Evolutionary conservation across 1,140 invertebrate species (phyloP).

Genomic region (Ephestia elutella): DNA sequence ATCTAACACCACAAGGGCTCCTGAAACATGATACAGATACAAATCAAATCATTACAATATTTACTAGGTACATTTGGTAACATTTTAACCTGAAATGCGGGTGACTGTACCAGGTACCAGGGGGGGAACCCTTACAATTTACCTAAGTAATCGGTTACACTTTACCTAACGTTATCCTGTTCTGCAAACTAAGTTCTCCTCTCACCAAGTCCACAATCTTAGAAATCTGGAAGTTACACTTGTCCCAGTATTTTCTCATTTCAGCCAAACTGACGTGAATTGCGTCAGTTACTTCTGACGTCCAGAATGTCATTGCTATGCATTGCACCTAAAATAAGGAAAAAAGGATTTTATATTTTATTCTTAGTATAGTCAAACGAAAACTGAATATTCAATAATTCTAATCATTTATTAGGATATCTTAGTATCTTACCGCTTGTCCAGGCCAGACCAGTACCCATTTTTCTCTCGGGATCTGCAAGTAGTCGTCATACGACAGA

Average conservation of each 20-base stretch:
- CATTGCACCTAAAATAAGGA: constrained; percentile 79
- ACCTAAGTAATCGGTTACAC: no score
- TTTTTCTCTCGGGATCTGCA: constrained; percentile 77
- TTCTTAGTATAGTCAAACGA: no score
- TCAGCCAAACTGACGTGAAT: constrained; percentile 76
- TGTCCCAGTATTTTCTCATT: constrained; percentile 75
- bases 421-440: constrained; percentile 77
- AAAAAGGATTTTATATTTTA: background rate
- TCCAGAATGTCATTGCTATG: constrained; percentile 93
- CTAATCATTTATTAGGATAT: no score
- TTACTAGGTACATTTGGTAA: no score
- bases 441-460: constrained; percentile 94
- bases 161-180: constrained; percentile 90
- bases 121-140: no score
- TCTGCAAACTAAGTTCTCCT: constrained; percentile 89
- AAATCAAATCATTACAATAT: no score
- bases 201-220: constrained; percentile 91
- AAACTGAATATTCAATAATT: no score
- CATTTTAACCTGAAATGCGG: no score
- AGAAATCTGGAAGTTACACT: constrained; percentile 81
- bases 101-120: no score
- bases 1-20: constrained; percentile 92
- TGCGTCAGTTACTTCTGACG: constrained; percentile 85
- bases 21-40: constrained; percentile 57
- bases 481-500: constrained; percentile 80